These are phyloP conservation scores for Lycia hirtaria DNA, from an alignment of 2,888 invertebrate genomes.

Conservation along the genomic window DNA sequence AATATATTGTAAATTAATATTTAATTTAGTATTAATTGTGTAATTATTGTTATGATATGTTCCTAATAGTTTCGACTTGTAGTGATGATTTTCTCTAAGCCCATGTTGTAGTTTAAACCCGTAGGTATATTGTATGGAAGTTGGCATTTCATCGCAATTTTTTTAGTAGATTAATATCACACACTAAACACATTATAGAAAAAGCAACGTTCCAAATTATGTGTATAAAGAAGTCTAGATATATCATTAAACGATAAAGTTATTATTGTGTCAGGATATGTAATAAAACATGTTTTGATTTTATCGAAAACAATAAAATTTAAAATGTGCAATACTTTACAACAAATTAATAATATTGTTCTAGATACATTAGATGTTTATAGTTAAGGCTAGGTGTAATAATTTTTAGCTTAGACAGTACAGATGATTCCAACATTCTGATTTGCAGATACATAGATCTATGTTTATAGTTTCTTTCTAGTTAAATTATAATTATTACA, in stretches of 20 bases:
- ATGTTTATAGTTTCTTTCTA: slow-evolving; percentile 71
- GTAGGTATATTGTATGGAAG: slow-evolving; percentile 29
- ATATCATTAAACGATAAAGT: slow-evolving; percentile 5
- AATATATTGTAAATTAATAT: slow-evolving; percentile 76
- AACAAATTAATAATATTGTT: slow-evolving; percentile 61
- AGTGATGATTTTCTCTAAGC: slow-evolving; percentile 67
- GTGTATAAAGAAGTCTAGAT: slow-evolving; percentile 19
- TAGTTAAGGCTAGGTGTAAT: slow-evolving; percentile 59
- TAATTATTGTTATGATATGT: slow-evolving; percentile 79
- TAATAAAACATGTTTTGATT: slow-evolving; percentile 21
- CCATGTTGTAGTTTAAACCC: slow-evolving; percentile 52
- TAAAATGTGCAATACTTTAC: slow-evolving; percentile 74
- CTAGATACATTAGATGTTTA: slow-evolving; percentile 60
- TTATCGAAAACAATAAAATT: slow-evolving; percentile 24
- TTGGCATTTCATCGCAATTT: slow-evolving; percentile 38
- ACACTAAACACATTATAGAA: slow-evolving; percentile 19
- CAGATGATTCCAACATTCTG: slow-evolving; percentile 58
- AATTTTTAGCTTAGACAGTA: slow-evolving; percentile 37
- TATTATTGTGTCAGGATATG: neutral
- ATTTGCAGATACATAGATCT: slow-evolving; percentile 56
- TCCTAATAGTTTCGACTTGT: slow-evolving; percentile 79
- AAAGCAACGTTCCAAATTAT: slow-evolving; percentile 24
- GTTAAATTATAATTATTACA: slow-evolving; percentile 82
- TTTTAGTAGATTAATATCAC: slow-evolving; percentile 35
- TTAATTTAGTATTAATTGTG: slow-evolving; percentile 69